A percentile compares a stretch with the other conserved stretches of the same genome.
Conservation (phyloP, 2,888 invertebrate genomes). For the Lasius platythorax region DNA sequence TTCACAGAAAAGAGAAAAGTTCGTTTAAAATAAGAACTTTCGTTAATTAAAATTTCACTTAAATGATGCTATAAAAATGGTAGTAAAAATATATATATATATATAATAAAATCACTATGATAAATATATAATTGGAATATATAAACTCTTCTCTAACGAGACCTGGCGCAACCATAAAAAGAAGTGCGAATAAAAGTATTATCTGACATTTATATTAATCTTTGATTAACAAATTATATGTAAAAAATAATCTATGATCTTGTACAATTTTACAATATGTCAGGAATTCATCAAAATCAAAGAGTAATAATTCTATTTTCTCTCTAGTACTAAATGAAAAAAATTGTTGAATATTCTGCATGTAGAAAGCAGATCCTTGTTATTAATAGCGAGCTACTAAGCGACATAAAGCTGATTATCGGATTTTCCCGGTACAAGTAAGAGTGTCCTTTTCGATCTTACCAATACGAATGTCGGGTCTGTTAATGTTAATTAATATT, state of each 20-base stretch:
- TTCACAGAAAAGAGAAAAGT: neutral
- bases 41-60: slow-evolving; percentile 16
- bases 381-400: slow-evolving; percentile 9
- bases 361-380: neutral
- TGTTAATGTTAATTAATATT: slow-evolving; percentile 24
- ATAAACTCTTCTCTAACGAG: neutral
- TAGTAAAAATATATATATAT: neutral
- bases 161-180: neutral
- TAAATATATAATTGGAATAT: neutral
- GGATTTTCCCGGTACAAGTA: slow-evolving; percentile 22
- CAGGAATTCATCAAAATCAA: neutral
- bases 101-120: neutral
- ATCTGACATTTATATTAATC: neutral
- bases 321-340: neutral
- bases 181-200: neutral
- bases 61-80: neutral
- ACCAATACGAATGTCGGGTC: neutral
- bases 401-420: slow-evolving; percentile 15
- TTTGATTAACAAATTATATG: neutral
- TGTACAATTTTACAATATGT: neutral
- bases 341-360: slow-evolving; percentile 6
- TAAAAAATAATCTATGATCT: neutral
- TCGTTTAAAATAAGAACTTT: neutral
- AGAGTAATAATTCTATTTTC: neutral
- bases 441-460: slow-evolving; percentile 9